These are phyloP conservation scores for Spicauda simplicius DNA, from an alignment of 2,888 invertebrate species.

Conservation along the genomic window DNA sequence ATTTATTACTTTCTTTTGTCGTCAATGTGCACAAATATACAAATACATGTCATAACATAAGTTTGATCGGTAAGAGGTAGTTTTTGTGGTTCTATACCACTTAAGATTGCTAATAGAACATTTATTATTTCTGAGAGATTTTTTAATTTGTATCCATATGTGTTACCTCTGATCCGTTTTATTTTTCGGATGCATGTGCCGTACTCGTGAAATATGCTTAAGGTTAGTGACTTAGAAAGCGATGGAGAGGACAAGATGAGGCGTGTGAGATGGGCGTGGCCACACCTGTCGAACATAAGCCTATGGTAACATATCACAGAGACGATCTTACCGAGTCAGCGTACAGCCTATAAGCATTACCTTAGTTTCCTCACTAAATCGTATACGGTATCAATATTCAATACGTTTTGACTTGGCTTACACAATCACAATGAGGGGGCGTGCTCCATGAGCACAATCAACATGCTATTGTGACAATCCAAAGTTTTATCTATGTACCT, in stretches of 20 bases:
- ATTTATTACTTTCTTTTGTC: too few relatives aligned
- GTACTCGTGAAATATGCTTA: too few relatives aligned
- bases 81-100: too few relatives aligned
- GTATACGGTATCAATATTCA: background rate
- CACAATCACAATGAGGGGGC: slow-evolving; percentile 4
- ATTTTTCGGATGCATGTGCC: too few relatives aligned
- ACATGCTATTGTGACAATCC: background rate
- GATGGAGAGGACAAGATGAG: slow-evolving; percentile 3
- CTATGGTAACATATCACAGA: too few relatives aligned
- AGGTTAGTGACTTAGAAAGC: background rate
- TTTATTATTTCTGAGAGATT: too few relatives aligned
- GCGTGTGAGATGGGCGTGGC: slow-evolving; percentile 45
- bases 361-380: background rate
- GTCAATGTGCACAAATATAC: too few relatives aligned
- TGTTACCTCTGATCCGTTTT: background rate
- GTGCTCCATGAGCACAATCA: background rate
- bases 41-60: too few relatives aligned
- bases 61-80: too few relatives aligned
- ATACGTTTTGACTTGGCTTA: background rate
- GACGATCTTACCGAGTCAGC: background rate
- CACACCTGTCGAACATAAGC: slow-evolving; percentile 51
- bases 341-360: background rate
- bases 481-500: background rate
- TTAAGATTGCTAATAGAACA: too few relatives aligned
- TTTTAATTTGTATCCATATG: too few relatives aligned